phyloP scores from a whole-genome alignment of 2,888 invertebrate species.

The Proisotoma minuta region DNA sequence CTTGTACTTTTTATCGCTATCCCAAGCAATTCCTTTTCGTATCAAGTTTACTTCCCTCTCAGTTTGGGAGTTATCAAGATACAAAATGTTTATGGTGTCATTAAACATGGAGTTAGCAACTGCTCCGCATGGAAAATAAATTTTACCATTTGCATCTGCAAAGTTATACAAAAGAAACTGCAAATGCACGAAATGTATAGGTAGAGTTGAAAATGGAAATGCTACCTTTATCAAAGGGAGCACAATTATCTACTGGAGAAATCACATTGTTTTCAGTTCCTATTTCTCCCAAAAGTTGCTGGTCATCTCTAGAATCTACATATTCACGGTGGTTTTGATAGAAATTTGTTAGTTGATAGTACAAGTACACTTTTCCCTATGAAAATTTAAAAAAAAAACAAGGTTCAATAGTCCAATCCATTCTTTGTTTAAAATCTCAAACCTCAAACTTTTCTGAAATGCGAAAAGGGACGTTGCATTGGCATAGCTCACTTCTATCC shows the following conservation, averaged over 20 bases:
- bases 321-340: slow-evolving; percentile 98
- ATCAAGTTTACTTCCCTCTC: slow-evolving; percentile 47
- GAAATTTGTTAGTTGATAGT: slow-evolving; percentile 94
- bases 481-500: slow-evolving; percentile 54
- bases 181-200: too few relatives aligned
- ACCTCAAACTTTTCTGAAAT: slow-evolving; percentile 65
- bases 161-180: too few relatives aligned
- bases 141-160: slow-evolving; percentile 11
- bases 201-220: not conserved
- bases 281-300: slow-evolving; percentile 81
- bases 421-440: too few relatives aligned
- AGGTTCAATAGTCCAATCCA: too few relatives aligned
- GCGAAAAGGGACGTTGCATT: slow-evolving; percentile 63
- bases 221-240: slow-evolving; percentile 62
- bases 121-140: slow-evolving; percentile 93
- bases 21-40: slow-evolving; percentile 57
- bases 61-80: not conserved
- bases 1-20: slow-evolving; percentile 56
- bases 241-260: slow-evolving; percentile 68
- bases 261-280: slow-evolving; percentile 48
- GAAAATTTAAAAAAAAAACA: slow-evolving; percentile 49
- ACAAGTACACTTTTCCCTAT: slow-evolving; percentile 86
- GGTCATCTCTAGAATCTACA: slow-evolving; percentile 88
- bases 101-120: slow-evolving; percentile 95
- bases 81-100: slow-evolving; percentile 34